Conservation (phyloP, 1,140 invertebrate genomes). For the Drosophila tropicalis region DNA sequence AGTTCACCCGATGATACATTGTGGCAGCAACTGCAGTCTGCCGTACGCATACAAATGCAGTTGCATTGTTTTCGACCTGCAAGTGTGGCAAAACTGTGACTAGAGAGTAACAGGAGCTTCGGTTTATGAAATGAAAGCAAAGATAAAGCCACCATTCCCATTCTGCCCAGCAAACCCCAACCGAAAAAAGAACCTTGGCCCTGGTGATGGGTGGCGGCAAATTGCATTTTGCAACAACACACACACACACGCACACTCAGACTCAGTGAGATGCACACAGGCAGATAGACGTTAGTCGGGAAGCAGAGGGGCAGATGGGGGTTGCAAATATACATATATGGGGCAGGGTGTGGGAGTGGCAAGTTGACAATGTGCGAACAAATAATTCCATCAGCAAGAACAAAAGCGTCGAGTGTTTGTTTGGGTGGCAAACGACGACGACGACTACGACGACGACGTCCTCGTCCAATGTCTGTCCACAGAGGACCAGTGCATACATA, state of each 20-base stretch:
- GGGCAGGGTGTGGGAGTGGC: conserved; percentile 58
- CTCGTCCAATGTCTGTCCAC: conserved; percentile 34
- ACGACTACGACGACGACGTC: conserved; percentile 44
- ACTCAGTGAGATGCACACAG: conserved; percentile 41
- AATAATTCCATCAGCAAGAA: conserved; percentile 82
- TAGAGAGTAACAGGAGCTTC: conserved; percentile 48
- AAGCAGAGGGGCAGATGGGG: conserved; percentile 6
- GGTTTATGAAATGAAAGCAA: conserved; percentile 81
- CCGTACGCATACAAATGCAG: conserved; percentile 66
- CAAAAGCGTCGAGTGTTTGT: conserved; percentile 82
- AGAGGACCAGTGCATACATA: conserved; percentile 64
- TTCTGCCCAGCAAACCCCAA: conserved; percentile 12
- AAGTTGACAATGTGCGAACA: conserved; percentile 83
- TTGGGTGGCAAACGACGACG: conserved; percentile 62
- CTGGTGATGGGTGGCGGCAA: conserved; percentile 60
- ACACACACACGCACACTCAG: conserved; percentile 22
- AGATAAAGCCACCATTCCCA: conserved; percentile 55
- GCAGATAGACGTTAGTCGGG: conserved; percentile 37
- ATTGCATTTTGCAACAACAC: conserved; percentile 67
- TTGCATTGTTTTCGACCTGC: conserved; percentile 57
- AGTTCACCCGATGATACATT: conserved; percentile 80
- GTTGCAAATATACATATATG: too few species aligned
- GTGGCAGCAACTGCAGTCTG: conserved; percentile 73
- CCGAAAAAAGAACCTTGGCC: conserved; percentile 45
- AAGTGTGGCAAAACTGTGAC: conserved; percentile 77